Evolutionary conservation across 2,797 vertebrate species (phyloP).

Genomic region (Lophotriccus pileatus): DNA sequence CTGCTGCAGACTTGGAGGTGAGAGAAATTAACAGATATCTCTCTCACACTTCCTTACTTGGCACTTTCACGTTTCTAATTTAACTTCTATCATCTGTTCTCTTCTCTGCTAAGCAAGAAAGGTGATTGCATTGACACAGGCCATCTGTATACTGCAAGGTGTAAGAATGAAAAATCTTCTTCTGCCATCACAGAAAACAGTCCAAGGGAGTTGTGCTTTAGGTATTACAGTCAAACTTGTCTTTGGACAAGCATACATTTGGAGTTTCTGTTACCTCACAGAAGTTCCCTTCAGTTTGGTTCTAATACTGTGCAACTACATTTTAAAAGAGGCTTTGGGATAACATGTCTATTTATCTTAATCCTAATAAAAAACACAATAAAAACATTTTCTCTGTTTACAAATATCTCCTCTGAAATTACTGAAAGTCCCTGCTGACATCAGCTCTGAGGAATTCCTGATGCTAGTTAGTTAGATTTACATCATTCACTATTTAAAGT

Average conservation of each 20-base stretch:
- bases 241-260: neutral
- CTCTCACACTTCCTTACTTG: neutral
- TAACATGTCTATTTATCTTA: conserved; percentile 13
- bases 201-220: neutral
- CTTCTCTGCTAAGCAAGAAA: neutral
- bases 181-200: neutral
- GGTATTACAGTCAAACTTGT: neutral
- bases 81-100: conserved; percentile 43
- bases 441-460: conserved; percentile 41
- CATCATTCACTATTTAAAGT: neutral
- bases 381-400: conserved; percentile 18
- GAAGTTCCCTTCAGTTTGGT: neutral
- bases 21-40: neutral
- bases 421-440: conserved; percentile 30
- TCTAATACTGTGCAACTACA: neutral
- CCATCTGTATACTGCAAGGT: conserved; percentile 16
- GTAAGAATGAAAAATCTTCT: neutral
- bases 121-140: neutral
- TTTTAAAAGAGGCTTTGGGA: neutral
- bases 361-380: conserved; percentile 5
- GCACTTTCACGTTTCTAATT: neutral
- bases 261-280: neutral
- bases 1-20: neutral
- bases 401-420: conserved; percentile 25
- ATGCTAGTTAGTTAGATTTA: conserved; percentile 19